A percentile compares a stretch with the other conserved stretches of the same genome.
These are phyloP conservation scores for Hypocryptadius cinnamomeus DNA, from an alignment of 2,113 vertebrate species.

Conservation along the genomic window DNA sequence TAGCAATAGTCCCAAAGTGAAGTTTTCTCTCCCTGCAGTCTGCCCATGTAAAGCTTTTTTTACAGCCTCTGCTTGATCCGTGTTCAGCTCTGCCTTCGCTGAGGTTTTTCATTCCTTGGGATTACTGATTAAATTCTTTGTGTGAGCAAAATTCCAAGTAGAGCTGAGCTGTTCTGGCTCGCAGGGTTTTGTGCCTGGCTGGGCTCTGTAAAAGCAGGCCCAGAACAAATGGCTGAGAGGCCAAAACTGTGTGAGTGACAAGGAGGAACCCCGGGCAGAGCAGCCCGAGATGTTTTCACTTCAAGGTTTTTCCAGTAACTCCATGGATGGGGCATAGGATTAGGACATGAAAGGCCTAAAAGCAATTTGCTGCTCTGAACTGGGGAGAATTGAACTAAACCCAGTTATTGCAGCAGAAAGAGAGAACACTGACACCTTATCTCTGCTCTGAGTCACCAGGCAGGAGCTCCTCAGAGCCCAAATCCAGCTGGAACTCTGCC, in stretches of 20 bases:
- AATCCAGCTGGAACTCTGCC: not conserved
- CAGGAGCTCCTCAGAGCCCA: not conserved
- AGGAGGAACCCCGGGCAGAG: not conserved
- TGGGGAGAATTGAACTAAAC: not conserved
- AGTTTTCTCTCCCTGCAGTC: not conserved
- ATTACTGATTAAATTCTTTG: not conserved
- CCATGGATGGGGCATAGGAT: not conserved
- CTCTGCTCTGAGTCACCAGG: not conserved
- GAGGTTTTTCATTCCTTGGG: not conserved
- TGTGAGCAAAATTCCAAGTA: not conserved
- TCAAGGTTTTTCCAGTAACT: not conserved
- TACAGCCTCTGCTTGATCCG: not conserved
- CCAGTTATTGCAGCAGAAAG: not conserved
- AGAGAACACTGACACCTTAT: not conserved
- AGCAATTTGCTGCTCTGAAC: not conserved
- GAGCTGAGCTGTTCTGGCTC: not conserved
- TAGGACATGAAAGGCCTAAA: not conserved
- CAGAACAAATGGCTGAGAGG: accelerated
- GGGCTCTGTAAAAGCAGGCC: not conserved
- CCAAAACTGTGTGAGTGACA: not conserved
- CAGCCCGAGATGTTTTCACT: not conserved
- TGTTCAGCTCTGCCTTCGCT: not conserved
- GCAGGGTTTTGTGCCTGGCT: not conserved
- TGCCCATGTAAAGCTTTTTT: not conserved
- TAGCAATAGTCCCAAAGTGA: not conserved